Evolutionary conservation across 2,113 vertebrate species (phyloP).

Genomic region (Eudorcas thomsonii): DNA sequence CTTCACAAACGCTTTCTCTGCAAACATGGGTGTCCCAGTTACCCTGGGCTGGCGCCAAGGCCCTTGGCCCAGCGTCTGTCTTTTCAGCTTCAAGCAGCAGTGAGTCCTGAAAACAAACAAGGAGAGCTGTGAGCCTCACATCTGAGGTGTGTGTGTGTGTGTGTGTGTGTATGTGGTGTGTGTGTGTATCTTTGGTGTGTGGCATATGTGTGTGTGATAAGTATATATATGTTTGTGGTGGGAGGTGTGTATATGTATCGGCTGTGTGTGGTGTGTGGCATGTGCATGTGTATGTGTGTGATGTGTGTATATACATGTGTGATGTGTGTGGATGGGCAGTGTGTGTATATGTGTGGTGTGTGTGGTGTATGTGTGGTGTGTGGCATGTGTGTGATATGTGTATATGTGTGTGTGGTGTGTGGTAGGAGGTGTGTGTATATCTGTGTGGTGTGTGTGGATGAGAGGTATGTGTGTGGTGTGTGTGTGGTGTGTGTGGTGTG

Average conservation of each 20-base stretch:
- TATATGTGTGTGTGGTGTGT: no score
- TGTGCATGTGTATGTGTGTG: background rate
- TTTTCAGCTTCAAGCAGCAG: constrained; percentile 40
- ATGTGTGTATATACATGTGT: background rate
- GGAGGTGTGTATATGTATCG: background rate
- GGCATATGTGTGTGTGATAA: background rate
- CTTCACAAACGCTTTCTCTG: constrained; percentile 63
- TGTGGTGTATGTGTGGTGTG: no score
- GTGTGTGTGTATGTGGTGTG: no score
- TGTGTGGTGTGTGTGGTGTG: no score
- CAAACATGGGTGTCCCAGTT: constrained; percentile 67
- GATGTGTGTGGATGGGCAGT: background rate
- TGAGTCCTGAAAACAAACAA: constrained; percentile 39
- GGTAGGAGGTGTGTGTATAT: no score
- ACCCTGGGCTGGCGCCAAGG: constrained; percentile 61
- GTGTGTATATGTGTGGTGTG: background rate
- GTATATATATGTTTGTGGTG: background rate
- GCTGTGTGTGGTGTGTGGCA: background rate
- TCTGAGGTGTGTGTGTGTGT: background rate
- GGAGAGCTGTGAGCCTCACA: background rate
- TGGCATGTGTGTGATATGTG: background rate
- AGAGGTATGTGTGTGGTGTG: no score
- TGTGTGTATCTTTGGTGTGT: background rate
- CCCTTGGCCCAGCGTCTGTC: constrained; percentile 55
- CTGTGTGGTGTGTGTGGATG: background rate